A percentile compares a stretch with the other conserved stretches of the same genome.
Evolutionary conservation across 2,797 vertebrate genomes (phyloP).

Genomic region (Girardinus metallicus): DNA sequence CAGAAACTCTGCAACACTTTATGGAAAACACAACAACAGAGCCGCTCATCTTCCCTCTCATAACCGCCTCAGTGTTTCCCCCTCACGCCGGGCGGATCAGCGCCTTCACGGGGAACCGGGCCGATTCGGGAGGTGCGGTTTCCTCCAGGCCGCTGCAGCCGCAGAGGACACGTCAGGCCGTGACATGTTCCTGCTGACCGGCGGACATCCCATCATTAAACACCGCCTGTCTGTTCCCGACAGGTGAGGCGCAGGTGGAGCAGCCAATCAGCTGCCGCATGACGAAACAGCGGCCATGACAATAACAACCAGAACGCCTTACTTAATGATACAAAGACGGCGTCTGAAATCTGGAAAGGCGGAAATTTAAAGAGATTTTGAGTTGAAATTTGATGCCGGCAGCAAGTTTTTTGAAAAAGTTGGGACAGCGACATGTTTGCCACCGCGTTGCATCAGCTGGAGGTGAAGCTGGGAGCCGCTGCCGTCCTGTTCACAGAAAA

Average conservation of each 20-base stretch:
- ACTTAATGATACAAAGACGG: constrained; percentile 3
- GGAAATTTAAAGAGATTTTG: not conserved
- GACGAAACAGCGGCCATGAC: not conserved
- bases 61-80: not conserved
- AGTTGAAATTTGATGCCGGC: constrained; percentile 3
- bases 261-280: constrained; percentile 7
- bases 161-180: constrained; percentile 7
- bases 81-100: not conserved
- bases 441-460: constrained; percentile 7
- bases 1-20: not conserved
- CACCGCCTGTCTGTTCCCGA: constrained; percentile 7
- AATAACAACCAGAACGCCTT: constrained; percentile 1
- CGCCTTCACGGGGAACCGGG: too few species aligned
- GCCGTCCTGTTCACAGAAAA: not conserved
- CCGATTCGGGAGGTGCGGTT: not conserved
- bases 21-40: constrained; percentile 32
- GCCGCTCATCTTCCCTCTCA: not conserved
- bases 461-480: constrained; percentile 2
- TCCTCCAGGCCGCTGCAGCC: not conserved
- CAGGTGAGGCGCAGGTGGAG: constrained; percentile 17
- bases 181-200: constrained; percentile 39
- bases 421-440: constrained; percentile 4
- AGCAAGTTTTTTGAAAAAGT: constrained; percentile 1
- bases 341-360: not conserved
- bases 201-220: constrained; percentile 54